Evolutionary conservation across 2,888 invertebrate genomes (phyloP).

Genomic region (Drosophila formosana): DNA sequence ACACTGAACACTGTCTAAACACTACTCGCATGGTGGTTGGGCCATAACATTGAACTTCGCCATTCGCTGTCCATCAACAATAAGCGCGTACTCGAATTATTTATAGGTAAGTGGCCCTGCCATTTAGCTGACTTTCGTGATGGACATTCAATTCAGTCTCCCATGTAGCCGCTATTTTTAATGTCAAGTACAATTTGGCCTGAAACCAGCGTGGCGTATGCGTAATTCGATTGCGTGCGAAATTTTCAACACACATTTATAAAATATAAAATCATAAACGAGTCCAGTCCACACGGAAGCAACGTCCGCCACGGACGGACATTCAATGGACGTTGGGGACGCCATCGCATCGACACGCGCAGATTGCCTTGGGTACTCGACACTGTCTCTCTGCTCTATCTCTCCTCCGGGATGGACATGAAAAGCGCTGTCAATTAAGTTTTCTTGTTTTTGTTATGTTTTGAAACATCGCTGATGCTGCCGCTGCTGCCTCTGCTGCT

Average conservation of each 20-base stretch:
- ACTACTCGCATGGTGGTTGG: conserved; percentile 15
- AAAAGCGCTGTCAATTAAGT: conserved; percentile 24
- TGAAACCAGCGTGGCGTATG: conserved; percentile 29
- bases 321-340: not conserved
- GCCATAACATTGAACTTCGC: conserved; percentile 68
- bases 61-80: conserved; percentile 62
- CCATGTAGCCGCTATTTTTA: conserved; percentile 34
- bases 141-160: conserved; percentile 42
- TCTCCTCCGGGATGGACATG: conserved; percentile 10
- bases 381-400: not conserved
- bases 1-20: not conserved
- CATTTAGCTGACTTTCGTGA: conserved; percentile 54
- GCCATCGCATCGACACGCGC: conserved; percentile 1
- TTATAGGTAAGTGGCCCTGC: conserved; percentile 58
- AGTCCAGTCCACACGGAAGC: conserved; percentile 1
- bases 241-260: conserved; percentile 51
- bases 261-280: conserved; percentile 45
- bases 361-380: conserved; percentile 3
- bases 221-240: conserved; percentile 48
- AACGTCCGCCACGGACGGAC: not conserved
- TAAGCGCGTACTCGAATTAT: conserved; percentile 55
- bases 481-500: not conserved
- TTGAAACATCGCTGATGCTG: conserved; percentile 26
- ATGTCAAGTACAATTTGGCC: conserved; percentile 31
- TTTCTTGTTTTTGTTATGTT: conserved; percentile 17